Conservation (phyloP, 2,888 invertebrate species). For the Hydropsyche betteni region DNA sequence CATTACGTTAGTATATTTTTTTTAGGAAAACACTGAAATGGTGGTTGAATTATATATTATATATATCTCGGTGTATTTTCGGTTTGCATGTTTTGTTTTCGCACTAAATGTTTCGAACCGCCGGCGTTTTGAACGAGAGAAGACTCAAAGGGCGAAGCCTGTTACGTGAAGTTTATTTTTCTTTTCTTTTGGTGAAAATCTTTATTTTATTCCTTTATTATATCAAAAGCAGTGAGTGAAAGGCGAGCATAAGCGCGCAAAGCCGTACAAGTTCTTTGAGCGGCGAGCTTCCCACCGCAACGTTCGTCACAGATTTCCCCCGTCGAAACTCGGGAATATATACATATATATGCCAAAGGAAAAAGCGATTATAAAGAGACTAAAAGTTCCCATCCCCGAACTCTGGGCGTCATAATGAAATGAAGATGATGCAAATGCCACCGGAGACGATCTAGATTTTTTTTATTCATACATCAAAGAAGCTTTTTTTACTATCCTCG, state of each 20-base stretch:
- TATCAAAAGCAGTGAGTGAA: constrained; percentile 36
- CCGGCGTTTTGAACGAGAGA: constrained; percentile 3
- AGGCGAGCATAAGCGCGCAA: constrained; percentile 29
- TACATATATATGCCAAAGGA: constrained; percentile 40
- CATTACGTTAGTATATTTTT: constrained; percentile 80
- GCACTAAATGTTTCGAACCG: constrained; percentile 19
- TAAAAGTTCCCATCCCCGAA: constrained; percentile 37
- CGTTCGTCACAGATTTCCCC: constrained; percentile 45
- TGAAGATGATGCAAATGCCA: constrained; percentile 40
- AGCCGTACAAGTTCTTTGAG: constrained; percentile 38
- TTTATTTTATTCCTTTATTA: constrained; percentile 39
- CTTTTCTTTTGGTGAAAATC: constrained; percentile 24
- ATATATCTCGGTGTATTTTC: constrained; percentile 9
- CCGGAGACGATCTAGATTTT: constrained; percentile 17
- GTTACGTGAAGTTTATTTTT: constrained; percentile 14
- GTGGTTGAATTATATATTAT: not conserved
- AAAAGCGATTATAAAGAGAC: constrained; percentile 49
- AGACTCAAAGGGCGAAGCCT: constrained; percentile 14
- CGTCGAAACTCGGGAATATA: constrained; percentile 38
- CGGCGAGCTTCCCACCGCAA: constrained; percentile 34
- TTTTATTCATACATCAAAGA: constrained; percentile 26
- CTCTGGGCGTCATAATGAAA: constrained; percentile 35
- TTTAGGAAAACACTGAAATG: not conserved
- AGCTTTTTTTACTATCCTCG: not conserved
- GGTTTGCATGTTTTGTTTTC: constrained; percentile 24